A percentile compares a stretch with the other conserved stretches of the same genome.
These are phyloP conservation scores for Andrena marginata DNA, from an alignment of 2,888 invertebrate genomes.

Conservation along the genomic window DNA sequence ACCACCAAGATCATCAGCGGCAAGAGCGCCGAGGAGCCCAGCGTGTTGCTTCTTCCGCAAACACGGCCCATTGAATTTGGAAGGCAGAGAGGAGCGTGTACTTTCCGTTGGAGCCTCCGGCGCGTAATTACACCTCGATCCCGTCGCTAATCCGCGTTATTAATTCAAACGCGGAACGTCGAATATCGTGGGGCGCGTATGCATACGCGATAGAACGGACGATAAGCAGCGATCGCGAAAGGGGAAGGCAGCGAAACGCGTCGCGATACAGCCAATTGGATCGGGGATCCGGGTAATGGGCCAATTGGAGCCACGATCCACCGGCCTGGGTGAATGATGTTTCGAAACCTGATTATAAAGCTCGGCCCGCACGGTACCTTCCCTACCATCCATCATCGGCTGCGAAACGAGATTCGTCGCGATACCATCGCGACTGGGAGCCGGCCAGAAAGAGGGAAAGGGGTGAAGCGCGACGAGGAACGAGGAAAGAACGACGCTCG, in stretches of 20 bases:
- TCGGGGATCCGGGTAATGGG: constrained; percentile 79
- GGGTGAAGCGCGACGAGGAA: neutral
- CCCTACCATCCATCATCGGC: constrained; percentile 76
- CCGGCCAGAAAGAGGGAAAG: neutral
- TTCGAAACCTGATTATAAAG: constrained; percentile 81
- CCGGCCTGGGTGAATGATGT: constrained; percentile 62
- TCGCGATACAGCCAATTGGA: constrained; percentile 79
- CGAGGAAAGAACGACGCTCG: neutral
- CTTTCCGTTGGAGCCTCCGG: neutral
- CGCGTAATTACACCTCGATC: constrained; percentile 26
- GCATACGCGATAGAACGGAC: constrained; percentile 43
- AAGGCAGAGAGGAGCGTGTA: too few relatives aligned
- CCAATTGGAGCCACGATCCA: constrained; percentile 75
- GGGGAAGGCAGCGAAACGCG: constrained; percentile 54
- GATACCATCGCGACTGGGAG: constrained; percentile 43
- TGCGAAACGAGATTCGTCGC: constrained; percentile 62
- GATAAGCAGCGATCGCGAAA: constrained; percentile 74
- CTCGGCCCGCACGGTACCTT: constrained; percentile 60
- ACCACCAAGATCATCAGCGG: too few relatives aligned
- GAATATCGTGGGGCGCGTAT: constrained; percentile 29
- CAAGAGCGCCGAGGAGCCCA: too few relatives aligned
- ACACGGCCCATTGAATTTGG: too few relatives aligned
- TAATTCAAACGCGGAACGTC: constrained; percentile 43
- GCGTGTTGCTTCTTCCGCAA: too few relatives aligned
- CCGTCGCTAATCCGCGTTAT: constrained; percentile 40